A percentile compares a stretch with the other conserved stretches of the same genome.
Evolutionary conservation across 35 echinoderm and acorn worm genomes (phyloP).

Genomic region (Lytechinus variegatus): DNA sequence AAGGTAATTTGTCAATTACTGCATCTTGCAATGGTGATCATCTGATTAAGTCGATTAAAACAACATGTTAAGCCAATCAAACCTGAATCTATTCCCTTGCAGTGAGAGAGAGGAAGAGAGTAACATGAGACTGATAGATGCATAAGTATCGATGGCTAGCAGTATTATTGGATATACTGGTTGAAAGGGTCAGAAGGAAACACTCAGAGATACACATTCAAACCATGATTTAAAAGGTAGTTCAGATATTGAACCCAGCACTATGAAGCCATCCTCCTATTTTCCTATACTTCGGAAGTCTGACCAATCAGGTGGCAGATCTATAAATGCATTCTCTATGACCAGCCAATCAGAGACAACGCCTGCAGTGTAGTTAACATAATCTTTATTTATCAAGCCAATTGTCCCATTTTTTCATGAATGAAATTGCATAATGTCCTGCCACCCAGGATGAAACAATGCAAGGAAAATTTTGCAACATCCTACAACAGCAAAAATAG

Average conservation of each 20-base stretch:
- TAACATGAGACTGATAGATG: not conserved
- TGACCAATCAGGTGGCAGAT: not conserved
- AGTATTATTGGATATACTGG: not conserved
- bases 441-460: too few species aligned
- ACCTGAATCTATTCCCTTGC: not conserved
- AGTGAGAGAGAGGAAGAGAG: not conserved
- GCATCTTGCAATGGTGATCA: not conserved
- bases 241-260: too few species aligned
- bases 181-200: too few species aligned
- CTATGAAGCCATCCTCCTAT: too few species aligned
- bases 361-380: not conserved
- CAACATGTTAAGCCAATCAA: not conserved
- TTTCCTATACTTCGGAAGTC: too few species aligned
- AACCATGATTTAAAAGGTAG: too few species aligned
- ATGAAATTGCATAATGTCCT: too few species aligned
- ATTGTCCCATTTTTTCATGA: too few species aligned
- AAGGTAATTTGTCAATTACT: conserved; percentile 20
- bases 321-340: not conserved
- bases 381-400: not conserved
- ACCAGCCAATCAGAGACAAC: not conserved
- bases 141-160: not conserved
- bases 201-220: too few species aligned
- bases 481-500: not conserved
- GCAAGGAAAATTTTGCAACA: too few species aligned
- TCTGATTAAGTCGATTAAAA: not conserved